These are phyloP conservation scores for Watsonalla cultraria DNA, from an alignment of 2,888 invertebrate species.

Conservation along the genomic window DNA sequence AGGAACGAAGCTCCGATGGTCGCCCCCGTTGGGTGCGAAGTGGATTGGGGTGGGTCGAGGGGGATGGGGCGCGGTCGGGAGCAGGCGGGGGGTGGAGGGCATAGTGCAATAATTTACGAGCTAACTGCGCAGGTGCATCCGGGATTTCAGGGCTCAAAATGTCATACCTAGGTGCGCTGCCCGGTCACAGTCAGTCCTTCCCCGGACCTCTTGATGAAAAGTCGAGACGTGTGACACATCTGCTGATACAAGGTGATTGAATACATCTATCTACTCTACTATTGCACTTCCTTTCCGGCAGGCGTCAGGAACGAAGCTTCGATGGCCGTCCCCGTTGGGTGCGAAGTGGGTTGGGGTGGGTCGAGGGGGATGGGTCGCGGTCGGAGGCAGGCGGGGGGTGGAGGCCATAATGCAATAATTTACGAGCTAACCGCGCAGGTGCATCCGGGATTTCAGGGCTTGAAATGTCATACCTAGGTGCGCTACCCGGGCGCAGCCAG, in stretches of 20 bases:
- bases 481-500: neutral
- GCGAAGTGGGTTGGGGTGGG: constrained; percentile 16
- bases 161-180: neutral
- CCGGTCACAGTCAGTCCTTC: neutral
- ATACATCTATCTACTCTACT: neutral
- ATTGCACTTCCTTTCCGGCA: constrained; percentile 17
- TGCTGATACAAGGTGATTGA: neutral
- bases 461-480: neutral
- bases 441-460: constrained; percentile 46
- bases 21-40: constrained; percentile 25
- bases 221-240: neutral
- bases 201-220: neutral
- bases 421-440: constrained; percentile 59
- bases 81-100: constrained; percentile 17
- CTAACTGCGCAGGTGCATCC: constrained; percentile 63
- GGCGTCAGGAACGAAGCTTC: constrained; percentile 59
- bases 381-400: constrained; percentile 13
- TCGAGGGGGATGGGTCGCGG: constrained; percentile 11
- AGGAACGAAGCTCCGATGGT: constrained; percentile 69
- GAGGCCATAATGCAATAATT: constrained; percentile 43
- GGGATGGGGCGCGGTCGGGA: constrained; percentile 14
- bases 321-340: constrained; percentile 49
- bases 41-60: constrained; percentile 15
- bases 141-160: constrained; percentile 30
- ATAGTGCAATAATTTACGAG: constrained; percentile 47